Percentiles rank a stretch among this genome's conserved stretches.
Evolutionary conservation across 2,888 invertebrate species (phyloP).

Genomic region (Ophraella communa): DNA sequence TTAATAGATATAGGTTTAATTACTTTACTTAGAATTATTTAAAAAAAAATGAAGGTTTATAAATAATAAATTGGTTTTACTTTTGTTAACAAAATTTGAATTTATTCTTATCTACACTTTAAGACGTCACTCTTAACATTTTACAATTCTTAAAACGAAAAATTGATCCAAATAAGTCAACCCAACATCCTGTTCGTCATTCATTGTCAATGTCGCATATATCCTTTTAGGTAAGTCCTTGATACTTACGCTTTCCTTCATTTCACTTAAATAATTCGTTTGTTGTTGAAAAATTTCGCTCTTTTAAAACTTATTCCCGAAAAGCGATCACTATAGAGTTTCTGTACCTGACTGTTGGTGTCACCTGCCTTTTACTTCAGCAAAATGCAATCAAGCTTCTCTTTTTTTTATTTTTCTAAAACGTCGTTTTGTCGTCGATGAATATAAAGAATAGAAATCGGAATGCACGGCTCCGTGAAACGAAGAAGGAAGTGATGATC

Average conservation of each 20-base stretch:
- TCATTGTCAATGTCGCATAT: too few relatives aligned
- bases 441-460: constrained; percentile 11
- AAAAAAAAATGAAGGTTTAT: background rate
- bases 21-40: constrained; percentile 1
- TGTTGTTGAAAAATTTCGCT: too few relatives aligned
- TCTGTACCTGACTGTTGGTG: background rate
- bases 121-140: too few relatives aligned
- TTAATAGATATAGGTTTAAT: constrained; percentile 10
- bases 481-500: constrained; percentile 30
- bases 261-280: too few relatives aligned
- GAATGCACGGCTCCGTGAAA: constrained; percentile 17
- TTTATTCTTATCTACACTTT: too few relatives aligned
- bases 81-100: too few relatives aligned
- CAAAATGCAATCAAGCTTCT: background rate
- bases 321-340: background rate
- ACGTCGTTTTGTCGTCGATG: background rate
- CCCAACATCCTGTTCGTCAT: too few relatives aligned
- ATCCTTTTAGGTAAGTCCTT: too few relatives aligned
- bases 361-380: background rate
- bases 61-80: background rate
- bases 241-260: too few relatives aligned
- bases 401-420: too few relatives aligned
- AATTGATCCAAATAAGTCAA: too few relatives aligned
- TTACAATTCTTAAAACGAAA: too few relatives aligned
- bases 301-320: background rate